Evolutionary conservation across 2,113 vertebrate species (phyloP).

Genomic region (Anolis carolinensis): DNA sequence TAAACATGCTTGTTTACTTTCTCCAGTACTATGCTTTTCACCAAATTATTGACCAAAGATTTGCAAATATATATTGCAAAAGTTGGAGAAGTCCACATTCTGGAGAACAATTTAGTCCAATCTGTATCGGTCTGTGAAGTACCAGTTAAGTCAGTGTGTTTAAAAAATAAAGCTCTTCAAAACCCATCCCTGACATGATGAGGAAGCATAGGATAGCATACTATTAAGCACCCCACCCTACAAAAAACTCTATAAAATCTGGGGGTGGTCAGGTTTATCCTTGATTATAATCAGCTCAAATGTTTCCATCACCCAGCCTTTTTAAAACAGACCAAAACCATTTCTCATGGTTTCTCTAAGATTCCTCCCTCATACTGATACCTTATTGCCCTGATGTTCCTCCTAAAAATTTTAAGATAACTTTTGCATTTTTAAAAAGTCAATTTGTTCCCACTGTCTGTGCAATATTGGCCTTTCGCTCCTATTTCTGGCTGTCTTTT

Average conservation of each 20-base stretch:
- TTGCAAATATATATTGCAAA: neutral
- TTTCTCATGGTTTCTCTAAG: neutral
- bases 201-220: neutral
- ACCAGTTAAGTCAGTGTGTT: neutral
- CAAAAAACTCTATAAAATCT: neutral
- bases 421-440: slow-evolving; percentile 19
- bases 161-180: neutral
- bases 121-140: neutral
- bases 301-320: neutral
- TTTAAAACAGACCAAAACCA: neutral
- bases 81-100: neutral
- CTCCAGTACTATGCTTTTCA: no score
- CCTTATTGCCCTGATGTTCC: neutral
- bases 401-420: neutral
- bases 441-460: slow-evolving; percentile 15
- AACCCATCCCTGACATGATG: neutral
- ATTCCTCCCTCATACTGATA: neutral
- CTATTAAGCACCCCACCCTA: neutral
- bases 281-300: neutral
- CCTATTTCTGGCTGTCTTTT: neutral
- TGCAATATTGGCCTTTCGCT: slow-evolving; percentile 32
- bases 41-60: no score
- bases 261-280: neutral
- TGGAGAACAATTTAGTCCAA: neutral
- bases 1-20: no score